phyloP scores from a whole-genome alignment of 2,113 vertebrate species.

The Erythrolamprus reginae region DNA sequence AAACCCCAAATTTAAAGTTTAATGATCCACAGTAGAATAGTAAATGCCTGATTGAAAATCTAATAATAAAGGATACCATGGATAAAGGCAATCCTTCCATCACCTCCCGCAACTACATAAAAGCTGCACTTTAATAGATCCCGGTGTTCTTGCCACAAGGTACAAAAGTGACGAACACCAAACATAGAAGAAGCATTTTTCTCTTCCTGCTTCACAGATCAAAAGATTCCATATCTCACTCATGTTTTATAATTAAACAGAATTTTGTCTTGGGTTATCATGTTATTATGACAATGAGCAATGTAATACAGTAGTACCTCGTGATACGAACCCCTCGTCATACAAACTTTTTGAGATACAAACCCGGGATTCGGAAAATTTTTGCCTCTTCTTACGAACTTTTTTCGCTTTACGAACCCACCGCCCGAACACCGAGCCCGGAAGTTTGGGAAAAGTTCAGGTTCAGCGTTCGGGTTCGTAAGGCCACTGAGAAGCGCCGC shows the following conservation, averaged over 20 bases:
- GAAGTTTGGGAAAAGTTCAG: too few species aligned
- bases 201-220: slow-evolving; percentile 38
- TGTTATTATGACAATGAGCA: not conserved
- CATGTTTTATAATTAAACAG: slow-evolving; percentile 1
- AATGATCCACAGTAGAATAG: slow-evolving; percentile 13
- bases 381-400: too few species aligned
- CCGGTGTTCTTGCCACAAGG: slow-evolving; percentile 54
- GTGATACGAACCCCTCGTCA: too few species aligned
- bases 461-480: too few species aligned
- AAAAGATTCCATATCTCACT: slow-evolving; percentile 43
- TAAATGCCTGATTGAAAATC: not conserved
- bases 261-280: slow-evolving; percentile 31
- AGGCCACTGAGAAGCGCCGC: too few species aligned
- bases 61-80: slow-evolving; percentile 34
- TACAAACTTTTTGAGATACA: too few species aligned
- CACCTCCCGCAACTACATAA: not conserved
- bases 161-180: slow-evolving; percentile 40
- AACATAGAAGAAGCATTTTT: slow-evolving; percentile 45
- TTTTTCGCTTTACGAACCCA: too few species aligned
- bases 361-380: too few species aligned
- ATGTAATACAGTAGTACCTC: too few species aligned
- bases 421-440: too few species aligned
- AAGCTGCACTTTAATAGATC: slow-evolving; percentile 29
- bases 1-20: slow-evolving; percentile 16
- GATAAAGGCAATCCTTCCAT: not conserved